Conservation (phyloP, 2,888 invertebrate genomes). For the Baronia brevicornis region DNA sequence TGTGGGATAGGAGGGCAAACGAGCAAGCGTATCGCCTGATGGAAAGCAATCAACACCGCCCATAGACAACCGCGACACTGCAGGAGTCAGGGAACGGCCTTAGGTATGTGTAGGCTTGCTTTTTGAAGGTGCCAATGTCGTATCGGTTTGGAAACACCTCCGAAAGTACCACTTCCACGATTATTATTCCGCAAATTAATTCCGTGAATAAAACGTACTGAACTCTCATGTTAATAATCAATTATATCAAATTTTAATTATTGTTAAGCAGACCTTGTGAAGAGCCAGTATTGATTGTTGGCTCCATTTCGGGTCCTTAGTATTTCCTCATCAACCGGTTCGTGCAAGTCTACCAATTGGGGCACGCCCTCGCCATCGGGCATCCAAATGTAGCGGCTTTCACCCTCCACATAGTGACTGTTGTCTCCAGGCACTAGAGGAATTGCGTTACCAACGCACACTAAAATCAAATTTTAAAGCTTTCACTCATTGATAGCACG, state of each 20-base stretch:
- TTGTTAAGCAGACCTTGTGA: slow-evolving; percentile 28
- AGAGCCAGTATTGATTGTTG: slow-evolving; percentile 44
- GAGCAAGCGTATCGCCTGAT: too few species aligned
- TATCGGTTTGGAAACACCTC: too few species aligned
- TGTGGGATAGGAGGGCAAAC: too few species aligned
- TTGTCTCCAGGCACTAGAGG: slow-evolving; percentile 38
- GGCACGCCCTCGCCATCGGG: slow-evolving; percentile 42
- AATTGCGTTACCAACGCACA: slow-evolving; percentile 30
- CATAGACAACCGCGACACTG: too few species aligned
- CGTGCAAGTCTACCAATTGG: slow-evolving; percentile 39
- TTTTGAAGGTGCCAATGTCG: too few species aligned
- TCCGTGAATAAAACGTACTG: not conserved
- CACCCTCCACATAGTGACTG: slow-evolving; percentile 45
- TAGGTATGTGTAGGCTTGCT: too few species aligned
- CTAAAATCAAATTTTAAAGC: slow-evolving; percentile 15
- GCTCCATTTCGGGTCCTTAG: slow-evolving; percentile 33
- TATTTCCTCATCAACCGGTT: slow-evolving; percentile 24
- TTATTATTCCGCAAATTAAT: too few species aligned
- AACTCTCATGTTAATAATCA: too few species aligned
- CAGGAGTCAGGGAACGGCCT: too few species aligned
- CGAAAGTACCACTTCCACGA: too few species aligned
- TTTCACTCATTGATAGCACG: too few species aligned
- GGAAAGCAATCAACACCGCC: too few species aligned
- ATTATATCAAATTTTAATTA: not conserved
- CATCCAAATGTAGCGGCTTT: slow-evolving; percentile 47